Evolutionary conservation across 2,113 vertebrate genomes (phyloP), one percentile per base, ranked within the genome.

Genomic region (Riparia riparia): DNA sequence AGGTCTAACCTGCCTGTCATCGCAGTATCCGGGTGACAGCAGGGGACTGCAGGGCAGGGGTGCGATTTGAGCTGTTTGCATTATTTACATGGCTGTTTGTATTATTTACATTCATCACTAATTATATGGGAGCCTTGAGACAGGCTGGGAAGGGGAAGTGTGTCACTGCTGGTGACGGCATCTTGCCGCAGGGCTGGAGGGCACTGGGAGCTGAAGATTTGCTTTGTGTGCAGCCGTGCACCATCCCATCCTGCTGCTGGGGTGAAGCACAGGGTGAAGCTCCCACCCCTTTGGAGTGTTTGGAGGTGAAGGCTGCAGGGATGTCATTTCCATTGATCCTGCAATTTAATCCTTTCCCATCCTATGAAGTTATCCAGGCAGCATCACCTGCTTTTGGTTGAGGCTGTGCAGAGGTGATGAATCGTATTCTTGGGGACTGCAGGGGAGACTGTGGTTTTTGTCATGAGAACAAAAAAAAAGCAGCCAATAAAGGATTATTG

Each of bases 351-450:
- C 45, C 42, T 79, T 87, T 87, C 45, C 74, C 5, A 7, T 63
- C 50, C 58, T 18, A 3, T 31, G 32, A 72, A 31, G 28, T 18
- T 15, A 45, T 9, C 10, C 31, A 16, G 39, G 6, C 34, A 87
- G 45, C 15, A 41, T 18, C 17, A 3, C 5, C 7, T 14, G 10
- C 34, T 63, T 69, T 69, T 32, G n/a, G 3, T 2, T 8, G 0
- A 29, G 81, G 18, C 12, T 8, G 32, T 32, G 65, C 22, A 44
- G 66, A 61, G 53, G 49, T 37, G 32, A 31, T 66, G 81, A 50
- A 28, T 47, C 0, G 0, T 2, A 0, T 45, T 17, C 29, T 54
- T 57, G 63, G 5, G 22, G 8, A 2, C 7, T 1, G 1, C 41
- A 77, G 54, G 61, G 45, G 5, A 91, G 18, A 8, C 29, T 11